Evolutionary conservation across 2,888 invertebrate genomes (phyloP), one percentile per base, ranked within the genome.

Genomic region (Polydrusus pterygomalis): DNA sequence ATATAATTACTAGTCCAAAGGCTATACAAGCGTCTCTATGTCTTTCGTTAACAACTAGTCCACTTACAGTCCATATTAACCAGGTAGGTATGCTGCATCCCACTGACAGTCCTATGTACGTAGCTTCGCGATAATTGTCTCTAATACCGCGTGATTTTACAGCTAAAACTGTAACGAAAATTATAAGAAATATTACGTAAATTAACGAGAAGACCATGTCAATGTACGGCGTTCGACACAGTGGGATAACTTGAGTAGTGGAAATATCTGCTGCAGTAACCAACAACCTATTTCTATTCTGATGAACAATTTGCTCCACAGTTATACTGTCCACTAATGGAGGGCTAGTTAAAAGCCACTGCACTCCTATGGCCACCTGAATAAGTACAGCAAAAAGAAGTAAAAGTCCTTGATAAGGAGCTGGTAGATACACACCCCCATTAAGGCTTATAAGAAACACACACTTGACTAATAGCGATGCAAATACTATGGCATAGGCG

Each of bases 61-160:
- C 97, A 78, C 96, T 94, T 80, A 96, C 90, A 85, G 93, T 93
- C 95, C 95, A 95, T 81, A 94, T 92, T 81, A 94, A 89, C 95
- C 96, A 96, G 83, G 97, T 93, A 67, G 96, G 96, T 77, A 97
- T 93, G 79, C 94, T 93, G 75, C 96, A 93, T 51, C 96, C 95
- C 62, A 96, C 93, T 18, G 96, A 95, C 80, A 96, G 91, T 13
- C 96, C 97, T 82, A 97, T 97, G 88, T 96, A 97, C 43, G 95
- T 94, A 58, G 97, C 95, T 87, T 97, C 97, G 65, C 97, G 91
- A 87, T 97, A 96, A 88, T 97, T 97, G 88, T 97, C 97, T 72
- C 96, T 93, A 77, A 97, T 96, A 65, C 96, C 95, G 49, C 96
- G 91, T 68, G 97, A 95, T 84, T 95, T 93, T 79, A 96, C 91